A percentile compares a stretch with the other conserved stretches of the same genome.
Conservation (phyloP, 2,113 vertebrate species). For the Indri indri region DNA sequence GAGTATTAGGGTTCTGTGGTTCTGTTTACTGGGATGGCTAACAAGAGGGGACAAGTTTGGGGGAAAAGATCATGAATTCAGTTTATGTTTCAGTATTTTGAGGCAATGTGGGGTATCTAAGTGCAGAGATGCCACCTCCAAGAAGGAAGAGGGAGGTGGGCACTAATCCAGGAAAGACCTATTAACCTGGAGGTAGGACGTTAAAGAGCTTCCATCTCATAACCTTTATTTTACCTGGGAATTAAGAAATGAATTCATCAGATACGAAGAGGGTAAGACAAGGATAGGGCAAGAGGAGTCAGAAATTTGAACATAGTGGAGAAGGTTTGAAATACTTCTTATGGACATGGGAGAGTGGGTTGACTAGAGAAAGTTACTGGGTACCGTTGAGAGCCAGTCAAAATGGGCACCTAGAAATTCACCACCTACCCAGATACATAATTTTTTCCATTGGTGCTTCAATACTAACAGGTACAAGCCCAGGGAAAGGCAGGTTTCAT, state of each 20-base stretch:
- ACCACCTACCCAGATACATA: neutral
- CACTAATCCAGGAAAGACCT: neutral
- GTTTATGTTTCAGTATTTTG: neutral
- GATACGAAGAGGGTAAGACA: neutral
- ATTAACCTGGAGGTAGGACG: neutral
- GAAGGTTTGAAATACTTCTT: neutral
- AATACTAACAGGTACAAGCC: neutral
- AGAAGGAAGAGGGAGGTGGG: neutral
- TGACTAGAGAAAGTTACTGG: neutral
- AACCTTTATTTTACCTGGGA: neutral
- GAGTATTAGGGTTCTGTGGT: neutral
- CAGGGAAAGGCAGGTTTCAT: neutral
- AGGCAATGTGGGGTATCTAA: neutral
- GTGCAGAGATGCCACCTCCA: neutral
- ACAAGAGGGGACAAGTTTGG: neutral
- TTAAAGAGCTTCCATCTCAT: neutral
- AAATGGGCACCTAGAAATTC: neutral
- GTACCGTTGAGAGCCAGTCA: neutral
- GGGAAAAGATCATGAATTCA: neutral
- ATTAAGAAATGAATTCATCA: conserved; percentile 18
- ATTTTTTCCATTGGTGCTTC: neutral
- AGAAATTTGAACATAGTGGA: neutral
- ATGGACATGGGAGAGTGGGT: neutral
- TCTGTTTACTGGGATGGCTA: neutral
- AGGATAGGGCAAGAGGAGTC: neutral